Conservation (phyloP, 2,113 vertebrate genomes). For the Coregonus clupeaformis region DNA sequence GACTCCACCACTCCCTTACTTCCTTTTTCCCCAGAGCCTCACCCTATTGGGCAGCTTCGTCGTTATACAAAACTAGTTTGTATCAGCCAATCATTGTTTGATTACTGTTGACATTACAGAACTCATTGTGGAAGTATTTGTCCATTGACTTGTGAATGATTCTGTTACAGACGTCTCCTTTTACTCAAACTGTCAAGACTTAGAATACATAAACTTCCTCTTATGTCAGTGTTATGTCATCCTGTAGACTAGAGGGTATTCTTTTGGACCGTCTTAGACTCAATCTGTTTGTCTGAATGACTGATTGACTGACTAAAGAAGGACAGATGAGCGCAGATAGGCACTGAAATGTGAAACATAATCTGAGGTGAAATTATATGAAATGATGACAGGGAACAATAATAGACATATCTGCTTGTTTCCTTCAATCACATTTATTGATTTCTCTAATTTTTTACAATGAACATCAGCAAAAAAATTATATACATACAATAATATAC, state of each 20-base stretch:
- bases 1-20: constrained; percentile 12
- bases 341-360: not conserved
- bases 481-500: constrained; percentile 20
- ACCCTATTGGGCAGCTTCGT: not conserved
- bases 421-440: constrained; percentile 72
- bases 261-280: too few species aligned
- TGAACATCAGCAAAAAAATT: constrained; percentile 73
- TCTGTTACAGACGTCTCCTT: not conserved
- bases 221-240: too few species aligned
- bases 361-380: not conserved
- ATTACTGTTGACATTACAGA: not conserved
- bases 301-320: not conserved
- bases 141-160: not conserved
- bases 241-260: too few species aligned
- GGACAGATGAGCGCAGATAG: not conserved
- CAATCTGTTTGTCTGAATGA: too few species aligned
- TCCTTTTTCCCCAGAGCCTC: not conserved
- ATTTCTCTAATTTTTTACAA: constrained; percentile 69
- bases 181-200: too few species aligned
- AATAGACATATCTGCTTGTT: not conserved
- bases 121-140: not conserved
- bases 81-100: not conserved
- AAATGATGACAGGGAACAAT: not conserved
- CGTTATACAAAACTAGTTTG: not conserved
- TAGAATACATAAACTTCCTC: too few species aligned